Evolutionary conservation across 2,888 invertebrate species (phyloP), one percentile per base, ranked within the genome.

Genomic region (Thyatira batis): DNA sequence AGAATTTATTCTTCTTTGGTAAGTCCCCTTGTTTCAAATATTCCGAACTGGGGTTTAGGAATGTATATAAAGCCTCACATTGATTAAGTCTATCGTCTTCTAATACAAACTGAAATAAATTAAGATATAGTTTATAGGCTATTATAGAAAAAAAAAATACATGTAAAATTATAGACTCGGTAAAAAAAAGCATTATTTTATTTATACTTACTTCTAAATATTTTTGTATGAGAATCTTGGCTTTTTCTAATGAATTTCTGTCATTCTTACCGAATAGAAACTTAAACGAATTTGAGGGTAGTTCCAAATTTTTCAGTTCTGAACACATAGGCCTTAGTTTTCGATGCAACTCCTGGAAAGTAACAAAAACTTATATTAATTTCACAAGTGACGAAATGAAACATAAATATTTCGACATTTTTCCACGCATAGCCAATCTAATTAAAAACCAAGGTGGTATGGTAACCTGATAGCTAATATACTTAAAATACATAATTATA

Each of bases 21-120:
- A 95, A 94, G 45, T 95, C 95, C 45, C 94, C 93, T 53, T 96
- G 96, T 82, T 97, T 97, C 63, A 98, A 92, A 85, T 97, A 97
- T 78, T 97, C 97, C 0, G 97, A 97, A 82, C 97, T 97, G 3
- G 97, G 97, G 81, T 97, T 97, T n/a, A 98, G 93, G 87, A 98
- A 98, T 58, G 96, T 95, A 79, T 97, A 98, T 63, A 98, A 93
- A 51, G 97, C 96, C 89, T 98, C 98, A 79, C 97, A 96, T 89
- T 97, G 96, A 83, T 96, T 96, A 65, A 98, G 90, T 69, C 95
- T 93, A 61, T 97, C 97, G 76, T 98, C 97, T 88, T 96, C 96
- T 82, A 98, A 92, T 68, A 98, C 95, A 83, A 95, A 96, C 97
- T 97, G 83, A 58, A 93, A 90, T 65, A 61, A 72, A 65, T n/a